A percentile compares a stretch with the other conserved stretches of the same genome.
phyloP scores from a whole-genome alignment of 2,888 invertebrate genomes.

The Bimastos eiseni region DNA sequence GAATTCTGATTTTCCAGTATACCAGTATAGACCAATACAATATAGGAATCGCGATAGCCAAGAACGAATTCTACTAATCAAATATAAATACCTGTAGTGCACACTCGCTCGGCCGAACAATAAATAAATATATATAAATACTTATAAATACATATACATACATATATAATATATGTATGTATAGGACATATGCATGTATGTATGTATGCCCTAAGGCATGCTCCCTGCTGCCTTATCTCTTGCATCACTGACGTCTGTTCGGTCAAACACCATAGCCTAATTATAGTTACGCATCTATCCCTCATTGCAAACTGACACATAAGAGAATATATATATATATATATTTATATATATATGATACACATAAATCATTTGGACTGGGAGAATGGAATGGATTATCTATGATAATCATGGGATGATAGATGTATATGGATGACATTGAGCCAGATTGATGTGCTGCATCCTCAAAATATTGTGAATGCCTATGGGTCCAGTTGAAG shows the following conservation, averaged over 20 bases:
- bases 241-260: too few species aligned
- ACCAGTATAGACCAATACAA: not conserved
- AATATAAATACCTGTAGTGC: not conserved
- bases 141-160: not conserved
- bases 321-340: not conserved
- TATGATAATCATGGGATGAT: not conserved
- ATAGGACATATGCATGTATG: not conserved
- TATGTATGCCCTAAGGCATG: too few species aligned
- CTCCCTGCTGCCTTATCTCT: too few species aligned
- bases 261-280: too few species aligned
- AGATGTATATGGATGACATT: too few species aligned
- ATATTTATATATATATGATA: not conserved
- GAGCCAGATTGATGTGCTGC: not conserved
- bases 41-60: not conserved
- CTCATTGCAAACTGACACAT: too few species aligned
- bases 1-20: not conserved
- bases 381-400: not conserved
- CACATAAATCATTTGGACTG: not conserved
- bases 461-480: not conserved
- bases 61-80: not conserved
- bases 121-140: not conserved
- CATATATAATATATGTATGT: not conserved
- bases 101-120: not conserved
- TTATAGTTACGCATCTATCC: too few species aligned
- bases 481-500: not conserved